Base-by-base conservation (phyloP, 2,888 invertebrate genomes). In the Periphyllus acericola region DNA sequence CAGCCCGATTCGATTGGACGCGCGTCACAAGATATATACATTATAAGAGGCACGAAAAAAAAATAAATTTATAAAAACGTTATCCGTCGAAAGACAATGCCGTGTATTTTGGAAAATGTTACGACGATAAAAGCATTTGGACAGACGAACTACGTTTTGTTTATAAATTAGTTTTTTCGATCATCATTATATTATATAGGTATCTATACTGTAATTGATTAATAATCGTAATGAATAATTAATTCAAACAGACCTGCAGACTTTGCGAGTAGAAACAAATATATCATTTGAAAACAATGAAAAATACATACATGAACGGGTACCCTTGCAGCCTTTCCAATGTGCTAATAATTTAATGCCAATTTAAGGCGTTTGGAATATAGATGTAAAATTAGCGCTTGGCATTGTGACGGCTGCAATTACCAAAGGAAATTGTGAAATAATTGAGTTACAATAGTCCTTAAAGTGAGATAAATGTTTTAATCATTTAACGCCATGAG, bases 321-420 rank as follows among this genome's bases (percentile, higher is more conserved):
- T 5, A 14, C 19, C 72, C 9, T 72, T 60, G 60, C 34, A n/a
- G 52, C 32, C 36, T 36, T 83, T 32, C 29, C 52, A 25, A 32
- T 32, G 34, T 34, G 19, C 17, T 71, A 82, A 72, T 83, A 52
- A 83, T 55, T 83, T 17, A 83, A 83, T 55, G 11, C 52, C 52
- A 55, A 83, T 72, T 52, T 32, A 52, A 71, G 46, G 40, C 52
- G 32, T 71, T 71, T 25, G 68, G 17, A 82, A 71, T 82, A 71
- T 72, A 55, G 52, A 83, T 82, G 46, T 14, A 14, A 82, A 72
- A 82, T 82, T 72, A 82, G 21, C 52, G 72, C 52, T 34, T 8
- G 9, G 71, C 34, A 25, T 72, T n/a, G 32, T 3, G 46, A 25
- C n/a, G n/a, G n/a, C 25, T 40, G 75, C 68, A 52, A 72, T 32